phyloP scores from a whole-genome alignment of 2,888 invertebrate species.

The Mythimna lalbum region DNA sequence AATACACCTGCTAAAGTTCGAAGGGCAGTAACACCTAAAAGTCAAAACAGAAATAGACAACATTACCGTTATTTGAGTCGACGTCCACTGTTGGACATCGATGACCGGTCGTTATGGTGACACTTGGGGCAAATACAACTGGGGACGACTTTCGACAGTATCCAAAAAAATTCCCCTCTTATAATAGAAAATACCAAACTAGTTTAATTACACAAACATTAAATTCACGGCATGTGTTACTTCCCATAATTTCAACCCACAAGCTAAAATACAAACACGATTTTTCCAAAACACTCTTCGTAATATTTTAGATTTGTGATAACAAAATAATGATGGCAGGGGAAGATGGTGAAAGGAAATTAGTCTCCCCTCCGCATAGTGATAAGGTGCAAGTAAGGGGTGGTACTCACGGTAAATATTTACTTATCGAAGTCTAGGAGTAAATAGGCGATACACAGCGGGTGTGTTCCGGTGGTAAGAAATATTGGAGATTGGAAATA shows the following conservation, averaged over 20 bases:
- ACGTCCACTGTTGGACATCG: too few relatives aligned
- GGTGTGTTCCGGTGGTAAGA: conserved; percentile 36
- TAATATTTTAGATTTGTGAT: conserved; percentile 47
- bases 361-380: conserved; percentile 35
- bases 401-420: conserved; percentile 30
- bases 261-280: neutral
- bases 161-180: neutral
- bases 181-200: neutral
- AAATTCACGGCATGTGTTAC: neutral
- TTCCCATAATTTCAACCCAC: neutral
- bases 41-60: neutral
- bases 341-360: conserved; percentile 55
- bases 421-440: conserved; percentile 54
- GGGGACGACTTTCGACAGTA: too few relatives aligned
- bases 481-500: conserved; percentile 32
- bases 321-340: conserved; percentile 40
- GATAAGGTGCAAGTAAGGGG: conserved; percentile 54
- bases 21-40: neutral
- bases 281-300: conserved; percentile 29
- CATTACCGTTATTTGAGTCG: neutral
- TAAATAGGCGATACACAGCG: conserved; percentile 29
- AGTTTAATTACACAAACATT: neutral
- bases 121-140: too few relatives aligned
- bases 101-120: too few relatives aligned
- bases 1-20: neutral